Evolutionary conservation across 2,888 invertebrate genomes (phyloP), one percentile per base, ranked within the genome.

Genomic region (Caenorhabditis angaria): DNA sequence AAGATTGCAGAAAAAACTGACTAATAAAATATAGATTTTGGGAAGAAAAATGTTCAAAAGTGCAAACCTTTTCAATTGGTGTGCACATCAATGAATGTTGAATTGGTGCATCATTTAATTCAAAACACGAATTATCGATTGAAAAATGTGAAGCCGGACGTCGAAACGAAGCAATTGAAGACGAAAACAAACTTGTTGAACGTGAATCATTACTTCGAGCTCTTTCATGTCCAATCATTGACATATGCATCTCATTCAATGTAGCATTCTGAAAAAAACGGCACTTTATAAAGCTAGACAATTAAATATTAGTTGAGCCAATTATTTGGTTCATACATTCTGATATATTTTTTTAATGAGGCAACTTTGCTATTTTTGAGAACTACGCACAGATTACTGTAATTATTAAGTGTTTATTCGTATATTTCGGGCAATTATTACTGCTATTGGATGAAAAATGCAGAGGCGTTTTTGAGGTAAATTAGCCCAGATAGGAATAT

Each of bases 111-210:
- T 67, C 70, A n/a, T 57, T 65, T 12, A 81, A 61, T 27, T 81
- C 81, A 60, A 81, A 81, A 58, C 79, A 80, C 3, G 79, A 80
- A 35, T 81, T 79, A 70, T 81, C 79, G 24, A 81, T 75, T 1
- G 81, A 81, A n/a, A 80, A 75, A 29, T 73, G 77, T 20, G 81
- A 81, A 22, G 73, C 68, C 0, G 71, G 78, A 5, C 70, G 61
- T 20, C 76, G 74, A 35, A 74, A 78, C 4, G 70, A 71, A 4
- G 76, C 61, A 10, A 69, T 71, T 1, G 74, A 74, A 0, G 73
- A 73, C 2, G 74, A 74, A 14, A 74, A 68, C 1, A 74, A 27
- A 27, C 68, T 68, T 2, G 66, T 65, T 5, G 74, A 48, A 28
- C 74, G 25, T 18, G 74, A 74, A 41, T 74, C 74, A 24, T 69